Evolutionary conservation across 2,888 invertebrate species (phyloP), one percentile per base, ranked within the genome.

Genomic region (Drepanosiphum platanoidis): DNA sequence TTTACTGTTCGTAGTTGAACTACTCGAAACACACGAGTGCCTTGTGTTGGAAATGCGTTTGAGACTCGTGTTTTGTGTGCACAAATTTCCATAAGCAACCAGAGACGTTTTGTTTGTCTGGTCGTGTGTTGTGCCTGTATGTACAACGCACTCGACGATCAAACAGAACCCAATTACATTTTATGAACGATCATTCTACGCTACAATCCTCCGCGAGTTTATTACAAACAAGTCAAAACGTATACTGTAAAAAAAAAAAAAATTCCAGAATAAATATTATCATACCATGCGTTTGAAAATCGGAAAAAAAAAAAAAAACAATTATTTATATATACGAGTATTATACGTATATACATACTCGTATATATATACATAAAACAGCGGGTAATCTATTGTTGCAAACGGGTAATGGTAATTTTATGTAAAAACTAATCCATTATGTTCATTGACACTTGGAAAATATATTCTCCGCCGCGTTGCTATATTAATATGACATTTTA

Each of bases 91-190:
- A 81, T 81, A 71, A 71, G 71, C 70, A 58, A 81, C 81, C 52
- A 58, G 36, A 71, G 81, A 81, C 34, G 68, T 81, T 34, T 71
- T 81, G 70, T 81, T 64, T 39, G 64, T 42, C 30, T 39, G 61
- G 58, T 58, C 27, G 52, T 64, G 13, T 64, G 61, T n/a, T 32
- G 22, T 30, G 30, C 39, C 22, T 13, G 64, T 22, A 22, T 58
- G 22, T 64, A 64, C 13, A 13, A 64, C 27, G 30, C 30, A 42
- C 64, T 58, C 18, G 11, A 58, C 22, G n/a, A 32, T 58, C 52
- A 61, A 82, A 82, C 61, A 61, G 71, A 82, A 61, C 82, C 82
- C 82, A 82, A 82, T 82, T 82, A 82, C n/a, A 9, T 81, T 72
- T 82, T 72, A 27, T 61, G 82, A 22, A 82, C 39, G 82, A 82